Evolutionary conservation across 2,888 invertebrate species (phyloP), one percentile per base, ranked within the genome.

Genomic region (Poecilobothrus nobilitatus): DNA sequence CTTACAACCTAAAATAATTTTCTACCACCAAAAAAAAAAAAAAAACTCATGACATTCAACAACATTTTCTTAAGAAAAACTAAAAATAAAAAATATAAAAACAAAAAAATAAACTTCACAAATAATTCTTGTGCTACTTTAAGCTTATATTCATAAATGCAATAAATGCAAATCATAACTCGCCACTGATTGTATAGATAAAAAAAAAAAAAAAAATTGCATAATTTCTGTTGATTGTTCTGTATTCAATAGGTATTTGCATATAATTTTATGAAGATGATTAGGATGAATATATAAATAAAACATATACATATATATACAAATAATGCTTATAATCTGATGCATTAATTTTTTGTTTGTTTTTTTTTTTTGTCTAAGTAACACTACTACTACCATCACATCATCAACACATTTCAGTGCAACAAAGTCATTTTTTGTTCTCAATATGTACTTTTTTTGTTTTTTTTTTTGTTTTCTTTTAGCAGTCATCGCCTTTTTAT

Each of bases 81-180:
- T 27, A 27, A 27, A n/a, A 27, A 4, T 5, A 27, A 27, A 27
- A 27, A 27, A 27, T 4, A 27, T 4, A 27, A 27, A 27, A 27
- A 27, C 27, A 27, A 27, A 27, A 27, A 27, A 27, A 27, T 4
- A 27, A 27, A 27, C 27, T 27, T 27, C 27, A 37, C 37, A 37
- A 37, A 37, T 37, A 37, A 10, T 37, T 53, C 18, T 18, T 15
- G 2, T 53, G 53, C 53, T 12, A 53, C 7, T 53, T 53, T 53
- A 6, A 53, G 15, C 53, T 53, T 5, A 5, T 27, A 53, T 53
- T 53, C 53, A 53, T 53, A 53, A 53, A 53, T 53, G 53, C 53
- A 53, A 53, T 53, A 53, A 53, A 53, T 53, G 53, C 53, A 53
- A 53, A 53, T 53, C 53, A 18, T 53, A 53, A 53, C 53, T 53